Conservation (phyloP, 2,797 vertebrate species). For the Masticophis lateralis region DNA sequence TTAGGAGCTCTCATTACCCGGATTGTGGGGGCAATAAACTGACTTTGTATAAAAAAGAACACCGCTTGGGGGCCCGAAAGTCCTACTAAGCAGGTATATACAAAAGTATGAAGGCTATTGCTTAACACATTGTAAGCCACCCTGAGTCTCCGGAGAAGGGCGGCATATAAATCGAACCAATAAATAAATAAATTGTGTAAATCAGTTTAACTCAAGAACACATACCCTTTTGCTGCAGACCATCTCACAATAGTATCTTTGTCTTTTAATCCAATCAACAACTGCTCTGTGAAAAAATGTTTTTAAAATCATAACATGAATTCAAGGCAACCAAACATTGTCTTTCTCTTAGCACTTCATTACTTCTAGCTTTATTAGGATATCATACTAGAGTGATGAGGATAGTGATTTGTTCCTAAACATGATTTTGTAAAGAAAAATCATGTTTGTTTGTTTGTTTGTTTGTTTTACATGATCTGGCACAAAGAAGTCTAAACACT, state of each 20-base stretch:
- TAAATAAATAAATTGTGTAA: not conserved
- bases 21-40: too few species aligned
- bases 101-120: too few species aligned
- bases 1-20: too few species aligned
- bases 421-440: not conserved
- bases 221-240: constrained; percentile 97
- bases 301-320: not conserved
- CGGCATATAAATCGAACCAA: too few species aligned
- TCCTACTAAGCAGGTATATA: too few species aligned
- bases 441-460: not conserved
- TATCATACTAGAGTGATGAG: not conserved
- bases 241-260: constrained; percentile 95
- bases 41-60: too few species aligned
- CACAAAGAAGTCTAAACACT: not conserved
- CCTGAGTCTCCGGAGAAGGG: too few species aligned
- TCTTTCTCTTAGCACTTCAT: not conserved
- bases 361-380: not conserved
- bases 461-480: not conserved
- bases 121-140: too few species aligned
- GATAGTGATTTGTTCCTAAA: not conserved
- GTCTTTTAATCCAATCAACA: constrained; percentile 91
- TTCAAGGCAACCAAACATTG: not conserved
- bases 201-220: constrained; percentile 7
- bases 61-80: too few species aligned
- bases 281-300: constrained; percentile 78